These are phyloP conservation scores for Tachysurus fulvidraco DNA, from an alignment of 2,113 vertebrate genomes.

Conservation along the genomic window DNA sequence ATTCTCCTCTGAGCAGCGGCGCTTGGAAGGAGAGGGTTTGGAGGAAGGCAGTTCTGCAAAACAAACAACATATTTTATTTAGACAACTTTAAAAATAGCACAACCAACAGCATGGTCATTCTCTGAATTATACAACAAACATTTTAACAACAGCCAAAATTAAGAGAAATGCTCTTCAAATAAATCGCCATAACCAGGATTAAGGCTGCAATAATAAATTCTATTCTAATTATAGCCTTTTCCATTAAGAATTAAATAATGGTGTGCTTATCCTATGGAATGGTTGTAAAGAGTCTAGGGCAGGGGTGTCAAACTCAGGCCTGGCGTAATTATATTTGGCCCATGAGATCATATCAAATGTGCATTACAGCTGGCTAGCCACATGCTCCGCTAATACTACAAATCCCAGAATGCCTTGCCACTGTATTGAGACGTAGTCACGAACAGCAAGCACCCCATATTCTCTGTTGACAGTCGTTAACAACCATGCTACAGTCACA, in stretches of 20 bases:
- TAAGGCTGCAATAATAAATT: background rate
- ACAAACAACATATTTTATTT: background rate
- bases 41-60: conserved; percentile 73
- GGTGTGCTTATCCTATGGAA: background rate
- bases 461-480: too few species aligned
- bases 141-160: background rate
- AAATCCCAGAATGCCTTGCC: too few species aligned
- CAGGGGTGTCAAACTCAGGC: too few species aligned
- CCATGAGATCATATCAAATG: too few species aligned
- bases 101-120: background rate
- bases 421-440: too few species aligned
- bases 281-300: background rate
- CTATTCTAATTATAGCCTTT: background rate
- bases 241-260: background rate
- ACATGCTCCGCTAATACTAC: too few species aligned
- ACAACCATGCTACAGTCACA: too few species aligned
- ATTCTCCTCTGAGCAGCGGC: conserved; percentile 78
- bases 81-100: background rate
- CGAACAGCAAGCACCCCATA: too few species aligned
- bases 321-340: too few species aligned
- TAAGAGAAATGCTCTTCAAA: background rate
- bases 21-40: conserved; percentile 90
- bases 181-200: background rate
- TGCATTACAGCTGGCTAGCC: too few species aligned
- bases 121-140: background rate